Percentiles rank a stretch among this genome's conserved stretches.
Conservation (phyloP, 2,888 invertebrate species). For the Cryptus armator region DNA sequence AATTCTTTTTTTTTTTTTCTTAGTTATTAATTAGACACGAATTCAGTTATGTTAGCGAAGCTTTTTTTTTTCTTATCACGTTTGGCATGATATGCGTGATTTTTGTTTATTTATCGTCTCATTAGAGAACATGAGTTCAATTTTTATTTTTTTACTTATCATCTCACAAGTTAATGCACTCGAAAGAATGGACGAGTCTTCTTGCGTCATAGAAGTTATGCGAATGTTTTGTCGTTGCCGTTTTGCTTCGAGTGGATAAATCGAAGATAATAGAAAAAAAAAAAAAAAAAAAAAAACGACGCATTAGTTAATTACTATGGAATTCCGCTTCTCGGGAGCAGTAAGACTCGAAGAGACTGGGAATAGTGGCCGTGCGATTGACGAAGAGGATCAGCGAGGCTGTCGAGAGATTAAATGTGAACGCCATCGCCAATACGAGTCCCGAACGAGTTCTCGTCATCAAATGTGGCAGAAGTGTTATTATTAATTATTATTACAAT, state of each 20-base stretch:
- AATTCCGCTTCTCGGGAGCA: slow-evolving; percentile 67
- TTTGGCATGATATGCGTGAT: slow-evolving; percentile 63
- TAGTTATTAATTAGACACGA: slow-evolving; percentile 54
- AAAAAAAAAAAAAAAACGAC: slow-evolving; percentile 11
- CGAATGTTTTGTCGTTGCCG: slow-evolving; percentile 51
- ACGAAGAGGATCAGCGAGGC: slow-evolving; percentile 35
- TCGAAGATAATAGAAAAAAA: slow-evolving; percentile 13
- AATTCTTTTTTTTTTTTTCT: slow-evolving; percentile 14
- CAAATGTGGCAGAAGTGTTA: slow-evolving; percentile 61
- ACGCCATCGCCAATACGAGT: slow-evolving; percentile 46
- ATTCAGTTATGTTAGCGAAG: slow-evolving; percentile 54
- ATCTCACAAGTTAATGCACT: slow-evolving; percentile 33
- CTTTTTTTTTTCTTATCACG: slow-evolving; percentile 45
- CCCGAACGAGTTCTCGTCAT: slow-evolving; percentile 60
- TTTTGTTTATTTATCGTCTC: slow-evolving; percentile 42
- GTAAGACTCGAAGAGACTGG: slow-evolving; percentile 69
- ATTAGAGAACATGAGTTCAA: slow-evolving; percentile 13
- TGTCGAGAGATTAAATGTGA: slow-evolving; percentile 34
- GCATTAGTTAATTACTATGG: slow-evolving; percentile 55
- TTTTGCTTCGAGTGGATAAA: slow-evolving; percentile 62
- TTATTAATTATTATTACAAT: slow-evolving; percentile 60
- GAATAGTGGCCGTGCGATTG: slow-evolving; percentile 60
- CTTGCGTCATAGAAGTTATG: slow-evolving; percentile 21
- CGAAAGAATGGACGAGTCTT: slow-evolving; percentile 33
- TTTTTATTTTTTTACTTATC: slow-evolving; percentile 9